phyloP scores from a whole-genome alignment of 2,797 vertebrate species.

The Xyrichtys novacula region DNA sequence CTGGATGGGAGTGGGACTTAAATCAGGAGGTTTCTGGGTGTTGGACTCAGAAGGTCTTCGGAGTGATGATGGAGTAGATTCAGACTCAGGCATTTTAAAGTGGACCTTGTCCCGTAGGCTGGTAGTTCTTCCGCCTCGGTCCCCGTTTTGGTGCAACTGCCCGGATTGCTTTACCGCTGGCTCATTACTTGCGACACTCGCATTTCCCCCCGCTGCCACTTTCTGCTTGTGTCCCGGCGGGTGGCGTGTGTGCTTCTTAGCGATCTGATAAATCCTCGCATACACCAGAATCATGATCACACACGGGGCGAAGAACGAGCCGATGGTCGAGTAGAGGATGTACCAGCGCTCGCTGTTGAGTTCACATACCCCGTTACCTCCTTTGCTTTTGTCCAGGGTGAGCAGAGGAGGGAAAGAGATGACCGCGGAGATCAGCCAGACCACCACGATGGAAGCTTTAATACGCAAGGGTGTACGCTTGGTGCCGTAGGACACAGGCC shows the following conservation, averaged over 20 bases:
- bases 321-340: slow-evolving; percentile 91
- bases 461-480: slow-evolving; percentile 87
- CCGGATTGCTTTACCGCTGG: slow-evolving; percentile 4
- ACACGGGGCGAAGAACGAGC: slow-evolving; percentile 93
- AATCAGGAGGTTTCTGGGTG: background rate
- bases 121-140: background rate
- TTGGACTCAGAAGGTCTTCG: slow-evolving; percentile 10
- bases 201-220: background rate
- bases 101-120: slow-evolving; percentile 6
- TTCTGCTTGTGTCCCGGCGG: slow-evolving; percentile 64
- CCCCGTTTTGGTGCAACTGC: slow-evolving; percentile 39
- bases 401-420: slow-evolving; percentile 92
- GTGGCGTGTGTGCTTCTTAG: slow-evolving; percentile 85
- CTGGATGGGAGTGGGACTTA: rapidly evolving
- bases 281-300: slow-evolving; percentile 96
- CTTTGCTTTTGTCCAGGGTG: slow-evolving; percentile 82
- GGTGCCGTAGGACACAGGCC: slow-evolving; percentile 86
- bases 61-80: background rate
- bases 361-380: slow-evolving; percentile 78
- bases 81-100: slow-evolving; percentile 6
- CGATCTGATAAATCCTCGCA: slow-evolving; percentile 91
- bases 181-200: background rate
- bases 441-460: slow-evolving; percentile 87
- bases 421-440: slow-evolving; percentile 90
- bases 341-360: slow-evolving; percentile 93